Percentiles rank a stretch among this genome's conserved stretches.
These are phyloP conservation scores for Acronicta alni DNA, from an alignment of 2,888 invertebrate genomes.

Conservation along the genomic window DNA sequence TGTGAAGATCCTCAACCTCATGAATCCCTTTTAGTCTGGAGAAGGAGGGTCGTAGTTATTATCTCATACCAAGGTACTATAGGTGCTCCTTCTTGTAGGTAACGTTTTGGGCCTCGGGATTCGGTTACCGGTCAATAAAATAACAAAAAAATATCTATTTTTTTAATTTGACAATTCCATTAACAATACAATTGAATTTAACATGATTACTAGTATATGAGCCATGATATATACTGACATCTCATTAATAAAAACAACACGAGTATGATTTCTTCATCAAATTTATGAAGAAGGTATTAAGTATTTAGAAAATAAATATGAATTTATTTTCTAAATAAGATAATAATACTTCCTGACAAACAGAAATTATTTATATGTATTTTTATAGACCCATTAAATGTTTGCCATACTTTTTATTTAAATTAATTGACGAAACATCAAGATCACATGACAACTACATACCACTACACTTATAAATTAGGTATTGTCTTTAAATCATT, in stretches of 20 bases:
- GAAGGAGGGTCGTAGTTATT: too few species aligned
- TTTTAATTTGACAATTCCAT: background rate
- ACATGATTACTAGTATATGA: background rate
- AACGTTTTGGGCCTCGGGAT: too few species aligned
- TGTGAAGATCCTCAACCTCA: too few species aligned
- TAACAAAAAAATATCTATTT: too few species aligned
- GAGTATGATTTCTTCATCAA: slow-evolving; percentile 13
- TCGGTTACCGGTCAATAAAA: too few species aligned
- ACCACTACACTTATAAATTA: background rate
- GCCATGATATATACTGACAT: background rate
- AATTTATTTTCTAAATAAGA: too few species aligned
- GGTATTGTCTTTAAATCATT: background rate
- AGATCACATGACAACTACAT: slow-evolving; percentile 22
- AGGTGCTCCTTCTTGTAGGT: too few species aligned
- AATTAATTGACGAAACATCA: slow-evolving; percentile 56
- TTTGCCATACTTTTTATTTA: slow-evolving; percentile 18
- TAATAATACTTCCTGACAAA: slow-evolving; percentile 12
- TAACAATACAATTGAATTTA: background rate
- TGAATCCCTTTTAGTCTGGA: too few species aligned
- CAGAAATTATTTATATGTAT: slow-evolving; percentile 2
- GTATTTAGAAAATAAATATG: too few species aligned
- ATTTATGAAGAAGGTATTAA: slow-evolving; percentile 25
- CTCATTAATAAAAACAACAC: background rate
- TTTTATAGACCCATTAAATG: slow-evolving; percentile 7
- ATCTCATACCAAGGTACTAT: too few species aligned